phyloP scores from a whole-genome alignment of 2,113 vertebrate species.

The mouse (Mus musculus) region GRCm39 chr19:25366001-25366500 shows the following conservation, averaged over 20 bases:
- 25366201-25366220: not conserved
- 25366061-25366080: not conserved
- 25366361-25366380: not conserved
- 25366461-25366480: not conserved
- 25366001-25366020: not conserved
- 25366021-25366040: not conserved
- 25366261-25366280: not conserved
- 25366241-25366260: not conserved
- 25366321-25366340: not conserved
- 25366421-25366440: not conserved
- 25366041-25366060: not conserved
- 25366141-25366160: not conserved
- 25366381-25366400: not conserved
- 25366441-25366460: conserved; percentile 31
- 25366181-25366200: not conserved
- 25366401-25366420: not conserved
- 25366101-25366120: not conserved
- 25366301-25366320: not conserved
- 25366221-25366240: not conserved
- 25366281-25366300: not conserved
- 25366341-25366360: not conserved
- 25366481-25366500: conserved; percentile 40
- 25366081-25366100: not conserved
- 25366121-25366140: not conserved
- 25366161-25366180: not conserved